A percentile compares a stretch with the other conserved stretches of the same genome.
phyloP scores from a whole-genome alignment of 2,113 vertebrate genomes.

The Tympanuchus pallidicinctus region DNA sequence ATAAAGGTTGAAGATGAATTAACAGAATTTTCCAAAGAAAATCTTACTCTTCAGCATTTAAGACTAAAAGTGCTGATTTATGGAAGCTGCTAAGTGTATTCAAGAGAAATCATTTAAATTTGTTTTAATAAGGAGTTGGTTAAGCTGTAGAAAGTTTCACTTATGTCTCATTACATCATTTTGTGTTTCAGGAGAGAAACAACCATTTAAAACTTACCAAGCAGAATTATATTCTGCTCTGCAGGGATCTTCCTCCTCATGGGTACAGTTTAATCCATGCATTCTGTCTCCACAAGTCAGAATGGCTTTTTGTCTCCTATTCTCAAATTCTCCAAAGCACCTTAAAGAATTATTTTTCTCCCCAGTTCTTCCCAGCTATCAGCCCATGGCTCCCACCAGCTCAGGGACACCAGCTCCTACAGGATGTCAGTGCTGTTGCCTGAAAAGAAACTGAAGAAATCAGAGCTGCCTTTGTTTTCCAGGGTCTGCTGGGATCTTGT shows the following conservation, averaged over 20 bases:
- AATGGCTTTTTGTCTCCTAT: conserved; percentile 8
- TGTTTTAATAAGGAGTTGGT: conserved; percentile 24
- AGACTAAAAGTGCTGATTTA: conserved; percentile 27
- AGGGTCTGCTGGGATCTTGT: background rate
- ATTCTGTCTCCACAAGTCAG: conserved; percentile 5
- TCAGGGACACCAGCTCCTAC: background rate
- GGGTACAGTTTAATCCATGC: background rate
- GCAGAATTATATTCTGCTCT: conserved; percentile 11
- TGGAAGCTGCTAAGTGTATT: conserved; percentile 8
- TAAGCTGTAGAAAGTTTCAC: conserved; percentile 27
- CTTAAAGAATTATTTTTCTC: conserved; percentile 24
- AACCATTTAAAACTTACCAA: conserved; percentile 48
- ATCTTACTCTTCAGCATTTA: conserved; percentile 14
- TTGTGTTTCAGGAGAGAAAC: conserved; percentile 9
- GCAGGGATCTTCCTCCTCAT: conserved; percentile 8
- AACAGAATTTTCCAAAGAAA: conserved; percentile 47
- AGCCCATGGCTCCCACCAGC: background rate
- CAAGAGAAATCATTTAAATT: conserved; percentile 8
- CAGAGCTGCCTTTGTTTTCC: background rate
- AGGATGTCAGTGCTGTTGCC: background rate
- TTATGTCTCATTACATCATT: background rate
- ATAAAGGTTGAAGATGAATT: conserved; percentile 59
- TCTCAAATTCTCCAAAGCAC: conserved; percentile 5
- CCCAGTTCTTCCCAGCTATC: background rate
- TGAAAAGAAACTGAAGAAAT: background rate